Conservation (phyloP, 2,797 vertebrate species). For the Lophius americanus region DNA sequence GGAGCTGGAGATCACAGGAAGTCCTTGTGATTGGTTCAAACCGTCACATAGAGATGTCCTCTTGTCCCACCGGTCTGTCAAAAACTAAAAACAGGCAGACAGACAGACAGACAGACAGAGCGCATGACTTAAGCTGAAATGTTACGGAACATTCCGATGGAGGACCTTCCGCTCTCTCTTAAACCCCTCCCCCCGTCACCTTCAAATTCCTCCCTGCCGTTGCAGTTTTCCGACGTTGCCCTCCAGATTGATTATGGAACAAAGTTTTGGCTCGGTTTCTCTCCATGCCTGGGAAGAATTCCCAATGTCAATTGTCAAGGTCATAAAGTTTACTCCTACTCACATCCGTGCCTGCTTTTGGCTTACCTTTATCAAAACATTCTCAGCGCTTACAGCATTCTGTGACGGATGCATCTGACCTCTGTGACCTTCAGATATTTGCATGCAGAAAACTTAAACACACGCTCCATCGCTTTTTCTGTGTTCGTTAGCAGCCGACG, state of each 20-base stretch:
- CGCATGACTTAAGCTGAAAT: constrained; percentile 11
- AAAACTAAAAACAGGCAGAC: too few species aligned
- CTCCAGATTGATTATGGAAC: constrained; percentile 25
- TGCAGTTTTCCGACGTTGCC: constrained; percentile 40
- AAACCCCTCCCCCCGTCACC: constrained; percentile 54
- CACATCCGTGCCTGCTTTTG: constrained; percentile 42
- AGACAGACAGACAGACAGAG: too few species aligned
- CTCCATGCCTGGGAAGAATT: constrained; percentile 47
- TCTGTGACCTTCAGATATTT: constrained; percentile 12
- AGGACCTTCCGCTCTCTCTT: constrained; percentile 45
- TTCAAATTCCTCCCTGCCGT: constrained; percentile 62
- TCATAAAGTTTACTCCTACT: constrained; percentile 49
- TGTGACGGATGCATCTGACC: constrained; percentile 50
- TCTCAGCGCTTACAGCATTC: constrained; percentile 31
- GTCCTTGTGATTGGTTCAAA: too few species aligned
- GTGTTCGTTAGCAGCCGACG: constrained; percentile 22
- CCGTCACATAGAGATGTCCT: too few species aligned
- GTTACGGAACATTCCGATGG: constrained; percentile 49
- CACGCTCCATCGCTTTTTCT: constrained; percentile 3
- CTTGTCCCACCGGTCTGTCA: too few species aligned
- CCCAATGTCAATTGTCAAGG: constrained; percentile 66
- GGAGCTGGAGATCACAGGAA: too few species aligned
- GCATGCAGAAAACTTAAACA: constrained; percentile 3
- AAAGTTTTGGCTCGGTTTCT: constrained; percentile 55
- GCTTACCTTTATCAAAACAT: constrained; percentile 41